phyloP scores from a whole-genome alignment of 2,797 vertebrate genomes.

The Hydrolagus colliei region DNA sequence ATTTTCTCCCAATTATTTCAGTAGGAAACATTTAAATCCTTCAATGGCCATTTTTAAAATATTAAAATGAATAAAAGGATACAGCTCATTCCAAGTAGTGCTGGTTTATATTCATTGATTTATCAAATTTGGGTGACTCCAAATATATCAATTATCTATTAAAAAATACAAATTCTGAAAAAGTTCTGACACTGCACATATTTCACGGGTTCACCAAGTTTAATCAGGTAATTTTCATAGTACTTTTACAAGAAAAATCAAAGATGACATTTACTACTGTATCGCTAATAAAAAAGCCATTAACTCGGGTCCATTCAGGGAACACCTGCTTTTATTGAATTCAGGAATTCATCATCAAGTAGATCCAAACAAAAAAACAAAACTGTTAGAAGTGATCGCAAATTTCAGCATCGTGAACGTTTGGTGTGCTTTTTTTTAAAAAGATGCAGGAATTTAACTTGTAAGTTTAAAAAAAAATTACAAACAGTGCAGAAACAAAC shows the following conservation, averaged over 20 bases:
- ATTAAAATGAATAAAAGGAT: background rate
- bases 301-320: background rate
- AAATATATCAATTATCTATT: background rate
- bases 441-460: too few species aligned
- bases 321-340: background rate
- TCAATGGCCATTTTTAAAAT: background rate
- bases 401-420: too few species aligned
- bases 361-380: background rate
- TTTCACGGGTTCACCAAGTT: background rate
- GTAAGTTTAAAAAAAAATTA: too few species aligned
- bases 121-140: background rate
- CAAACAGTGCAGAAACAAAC: too few species aligned
- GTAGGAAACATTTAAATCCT: background rate
- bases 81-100: background rate
- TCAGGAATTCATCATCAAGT: background rate
- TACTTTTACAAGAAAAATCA: background rate
- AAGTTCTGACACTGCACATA: background rate
- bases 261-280: background rate
- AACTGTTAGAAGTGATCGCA: too few species aligned
- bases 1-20: background rate
- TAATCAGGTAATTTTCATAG: background rate
- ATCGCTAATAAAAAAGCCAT: background rate
- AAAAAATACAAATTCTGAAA: background rate
- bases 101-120: background rate
- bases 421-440: too few species aligned